phyloP scores from a whole-genome alignment of 2,888 invertebrate species.

The Watsonalla cultraria region DNA sequence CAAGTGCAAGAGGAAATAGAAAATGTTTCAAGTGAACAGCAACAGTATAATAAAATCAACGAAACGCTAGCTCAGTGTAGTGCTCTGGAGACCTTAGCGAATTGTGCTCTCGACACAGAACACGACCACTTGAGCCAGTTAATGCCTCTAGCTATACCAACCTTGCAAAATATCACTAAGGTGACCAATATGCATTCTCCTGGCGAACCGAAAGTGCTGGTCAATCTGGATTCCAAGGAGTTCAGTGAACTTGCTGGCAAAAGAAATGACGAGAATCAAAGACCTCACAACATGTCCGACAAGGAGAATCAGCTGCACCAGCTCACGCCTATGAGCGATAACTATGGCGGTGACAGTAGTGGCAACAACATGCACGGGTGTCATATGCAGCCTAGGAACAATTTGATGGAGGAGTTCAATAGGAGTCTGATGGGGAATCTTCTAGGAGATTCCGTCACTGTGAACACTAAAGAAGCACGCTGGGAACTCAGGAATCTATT shows the following conservation, averaged over 20 bases:
- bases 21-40: slow-evolving; percentile 34
- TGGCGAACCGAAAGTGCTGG: slow-evolving; percentile 68
- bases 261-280: slow-evolving; percentile 52
- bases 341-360: slow-evolving; percentile 46
- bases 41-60: slow-evolving; percentile 48
- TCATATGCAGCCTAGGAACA: slow-evolving; percentile 48
- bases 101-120: slow-evolving; percentile 68
- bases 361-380: slow-evolving; percentile 21
- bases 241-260: slow-evolving; percentile 59
- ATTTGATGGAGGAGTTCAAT: slow-evolving; percentile 70
- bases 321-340: slow-evolving; percentile 25
- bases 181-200: slow-evolving; percentile 72
- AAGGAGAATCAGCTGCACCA: slow-evolving; percentile 56
- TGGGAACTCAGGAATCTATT: slow-evolving; percentile 82
- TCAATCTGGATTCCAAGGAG: slow-evolving; percentile 71
- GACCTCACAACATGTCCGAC: slow-evolving; percentile 32
- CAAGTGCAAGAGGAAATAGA: slow-evolving; percentile 47
- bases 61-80: slow-evolving; percentile 70
- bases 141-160: slow-evolving; percentile 66
- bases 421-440: slow-evolving; percentile 72
- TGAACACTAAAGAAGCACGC: slow-evolving; percentile 84
- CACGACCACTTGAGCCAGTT: slow-evolving; percentile 68
- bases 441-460: slow-evolving; percentile 80
- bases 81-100: slow-evolving; percentile 70
- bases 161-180: slow-evolving; percentile 68